phyloP scores from a whole-genome alignment of 2,888 invertebrate species.

The Mythimna albipuncta region DNA sequence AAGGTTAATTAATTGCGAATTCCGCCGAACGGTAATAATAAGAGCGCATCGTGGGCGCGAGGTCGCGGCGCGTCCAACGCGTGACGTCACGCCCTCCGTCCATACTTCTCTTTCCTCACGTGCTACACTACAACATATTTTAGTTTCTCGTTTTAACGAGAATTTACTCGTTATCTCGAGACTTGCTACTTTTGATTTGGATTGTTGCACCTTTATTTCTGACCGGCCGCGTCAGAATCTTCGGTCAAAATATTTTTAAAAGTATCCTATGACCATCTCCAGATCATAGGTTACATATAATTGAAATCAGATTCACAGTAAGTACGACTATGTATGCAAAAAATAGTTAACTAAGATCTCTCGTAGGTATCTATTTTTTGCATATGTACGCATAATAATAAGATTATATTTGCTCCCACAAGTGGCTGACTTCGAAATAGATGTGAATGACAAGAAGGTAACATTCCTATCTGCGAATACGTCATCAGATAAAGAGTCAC shows the following conservation, averaged over 20 bases:
- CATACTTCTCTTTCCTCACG: not conserved
- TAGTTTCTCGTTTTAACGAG: not conserved
- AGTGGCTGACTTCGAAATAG: not conserved
- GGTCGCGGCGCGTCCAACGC: not conserved
- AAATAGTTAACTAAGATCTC: not conserved
- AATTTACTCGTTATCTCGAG: not conserved
- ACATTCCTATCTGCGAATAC: not conserved
- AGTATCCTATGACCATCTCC: not conserved
- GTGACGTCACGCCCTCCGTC: conserved; percentile 10
- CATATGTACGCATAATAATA: not conserved
- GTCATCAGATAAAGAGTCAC: not conserved
- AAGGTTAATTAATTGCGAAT: not conserved
- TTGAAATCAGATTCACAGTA: too few relatives aligned
- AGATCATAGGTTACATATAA: too few relatives aligned
- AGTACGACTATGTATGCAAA: too few relatives aligned
- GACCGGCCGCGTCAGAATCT: too few relatives aligned
- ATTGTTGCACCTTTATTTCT: not conserved
- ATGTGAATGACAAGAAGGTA: not conserved
- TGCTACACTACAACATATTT: not conserved
- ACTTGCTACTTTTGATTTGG: too few relatives aligned
- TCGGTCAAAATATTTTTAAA: too few relatives aligned
- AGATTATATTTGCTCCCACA: too few relatives aligned
- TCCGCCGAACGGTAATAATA: not conserved
- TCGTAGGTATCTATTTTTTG: not conserved
- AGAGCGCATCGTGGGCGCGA: not conserved